Evolutionary conservation across 2,888 invertebrate genomes (phyloP), one percentile per base, ranked within the genome.

Genomic region (Poecilus cupreus): DNA sequence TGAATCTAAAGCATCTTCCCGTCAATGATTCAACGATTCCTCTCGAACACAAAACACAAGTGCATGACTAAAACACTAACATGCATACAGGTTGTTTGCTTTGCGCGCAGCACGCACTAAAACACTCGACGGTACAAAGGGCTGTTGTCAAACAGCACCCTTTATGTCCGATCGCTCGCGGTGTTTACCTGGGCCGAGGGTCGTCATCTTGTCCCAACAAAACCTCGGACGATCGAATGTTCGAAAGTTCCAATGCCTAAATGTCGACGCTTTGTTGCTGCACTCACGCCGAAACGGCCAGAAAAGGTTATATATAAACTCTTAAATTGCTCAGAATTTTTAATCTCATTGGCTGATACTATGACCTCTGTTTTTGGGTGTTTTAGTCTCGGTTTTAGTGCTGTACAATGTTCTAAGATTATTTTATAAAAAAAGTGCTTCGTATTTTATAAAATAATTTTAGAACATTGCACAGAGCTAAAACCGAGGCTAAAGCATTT

Each of bases 101-200:
- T 68, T 70, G 49, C 68, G 24, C 49, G 11, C 13, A 43, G 64
- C 78, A 64, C 39, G 64, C 32, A 24, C 78, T 68, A 78, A 78
- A 79, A 79, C 79, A 68, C 79, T 79, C 22, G 16, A 79, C 70
- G 26, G 70, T 51, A 79, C 79, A 79, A 79, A 68, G 79, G 79
- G 68, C 79, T 70, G 68, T 70, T 79, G 79, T 79, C 68, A 70
- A 79, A 70, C 79, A 79, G 43, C 64, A 79, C 70, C 79, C 79
- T 79, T 79, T 79, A 49, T 26, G 18, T 24, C 22, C 57, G 13
- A 11, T 20, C 13, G 16, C 51, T 18, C n/a, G 1, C 57, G 11
- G 24, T 68, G 64, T 68, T 68, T 68, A 68, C 64, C 64, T 68
- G 64, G 64, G 37, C 11, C n/a, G 43, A 43, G n/a, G 51, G 8